Evolutionary conservation across 2,113 vertebrate species (phyloP), one percentile per base, ranked within the genome.

Genomic region (Centropus bengalensis): DNA sequence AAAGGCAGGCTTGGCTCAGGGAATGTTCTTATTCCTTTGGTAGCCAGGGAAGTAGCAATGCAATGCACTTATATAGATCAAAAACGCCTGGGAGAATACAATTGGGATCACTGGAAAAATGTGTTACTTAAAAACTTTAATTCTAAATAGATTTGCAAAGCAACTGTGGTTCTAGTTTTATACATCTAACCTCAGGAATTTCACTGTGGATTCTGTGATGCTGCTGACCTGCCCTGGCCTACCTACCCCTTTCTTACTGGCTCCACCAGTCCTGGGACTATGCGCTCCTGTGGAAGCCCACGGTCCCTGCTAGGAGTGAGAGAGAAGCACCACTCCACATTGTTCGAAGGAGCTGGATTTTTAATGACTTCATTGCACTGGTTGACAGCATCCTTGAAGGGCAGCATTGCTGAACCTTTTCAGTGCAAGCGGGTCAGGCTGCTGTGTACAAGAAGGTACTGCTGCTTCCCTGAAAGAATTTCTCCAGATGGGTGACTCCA

Each of bases 371-470:
- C 38, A 3, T 2, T 59, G 30, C n/a, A 15, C n/a, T 49, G 27
- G 2, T 27, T 80, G 60, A 21, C 33, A 67, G 2, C n/a, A 6
- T 21, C 54, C n/a, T 23, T 55, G 74, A 77, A 81, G 47, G 52
- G 23, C 0, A 0, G 45, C 30, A 27, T 36, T 38, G n/a, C 58
- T 49, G 66, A 24, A 55, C 27, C n/a, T 27, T 60, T 27, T 22
- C 19, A 27, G 12, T 2, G 13, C 17, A 28, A 78, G 56, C 60
- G 32, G 33, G 13, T 13, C 14, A 49, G 27, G 18, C 40, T 28
- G n/a, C 42, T 21, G 27, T 1, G 0, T 13, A 30, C 38, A 55
- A 12, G 62, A 49, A 2, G 0, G 0, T 6, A 3, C 5, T 5
- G 17, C 33, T 68, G 59, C 15, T 78, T 24, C 44, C 44, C 28